phyloP scores from a whole-genome alignment of 1,140 invertebrate genomes.

The Ceratoteleas bidentatus region DNA sequence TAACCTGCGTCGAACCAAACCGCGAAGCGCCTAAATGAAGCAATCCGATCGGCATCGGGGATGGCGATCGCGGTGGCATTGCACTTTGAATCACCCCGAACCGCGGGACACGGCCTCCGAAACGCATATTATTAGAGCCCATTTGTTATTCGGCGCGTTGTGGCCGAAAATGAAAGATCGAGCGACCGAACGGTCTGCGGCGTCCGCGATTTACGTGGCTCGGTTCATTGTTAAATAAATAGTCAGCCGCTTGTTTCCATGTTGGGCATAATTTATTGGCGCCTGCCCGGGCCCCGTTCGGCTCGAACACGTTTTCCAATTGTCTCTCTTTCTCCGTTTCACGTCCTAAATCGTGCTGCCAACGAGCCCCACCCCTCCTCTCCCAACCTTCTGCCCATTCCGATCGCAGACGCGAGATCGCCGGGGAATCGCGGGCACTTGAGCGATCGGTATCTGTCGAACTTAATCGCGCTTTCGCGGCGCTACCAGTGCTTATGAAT shows the following conservation, averaged over 20 bases:
- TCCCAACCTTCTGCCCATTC: too few species aligned
- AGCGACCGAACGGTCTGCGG: conserved; percentile 46
- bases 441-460: conserved; percentile 51
- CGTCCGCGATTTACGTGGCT: conserved; percentile 62
- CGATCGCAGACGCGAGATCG: too few species aligned
- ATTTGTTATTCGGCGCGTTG: conserved; percentile 61
- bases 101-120: conserved; percentile 39
- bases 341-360: conserved; percentile 35
- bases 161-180: conserved; percentile 51
- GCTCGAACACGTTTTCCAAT: conserved; percentile 56
- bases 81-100: conserved; percentile 53
- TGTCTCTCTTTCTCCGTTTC: conserved; percentile 56
- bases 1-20: neutral
- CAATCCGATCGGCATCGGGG: conserved; percentile 3
- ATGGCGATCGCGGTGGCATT: conserved; percentile 18
- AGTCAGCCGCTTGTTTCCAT: conserved; percentile 69
- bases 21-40: conserved; percentile 19
- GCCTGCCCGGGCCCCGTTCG: conserved; percentile 30
- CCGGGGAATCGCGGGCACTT: too few species aligned
- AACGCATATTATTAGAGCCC: conserved; percentile 62
- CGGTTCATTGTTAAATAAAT: conserved; percentile 71
- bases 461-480: conserved; percentile 46
- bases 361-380: conserved; percentile 22
- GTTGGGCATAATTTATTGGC: conserved; percentile 67
- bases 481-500: conserved; percentile 56